Conservation (phyloP, 2,888 invertebrate genomes). For the Trachelus stipa region DNA sequence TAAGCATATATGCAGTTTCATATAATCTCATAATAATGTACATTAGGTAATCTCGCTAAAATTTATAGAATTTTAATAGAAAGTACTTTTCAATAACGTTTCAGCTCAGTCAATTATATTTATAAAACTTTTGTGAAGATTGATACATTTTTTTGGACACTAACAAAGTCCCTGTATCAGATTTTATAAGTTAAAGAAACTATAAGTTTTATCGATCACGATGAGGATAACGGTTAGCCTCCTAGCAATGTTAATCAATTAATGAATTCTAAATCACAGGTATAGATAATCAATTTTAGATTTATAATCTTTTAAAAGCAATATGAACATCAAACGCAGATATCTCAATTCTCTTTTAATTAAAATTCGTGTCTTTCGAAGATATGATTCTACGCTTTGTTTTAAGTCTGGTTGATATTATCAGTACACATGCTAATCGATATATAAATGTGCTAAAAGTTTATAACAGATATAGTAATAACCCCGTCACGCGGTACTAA, state of each 20-base stretch:
- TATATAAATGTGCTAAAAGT: not conserved
- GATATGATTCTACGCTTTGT: not conserved
- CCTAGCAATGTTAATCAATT: too few species aligned
- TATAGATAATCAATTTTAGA: too few species aligned
- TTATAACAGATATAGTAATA: not conserved
- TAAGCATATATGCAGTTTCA: not conserved
- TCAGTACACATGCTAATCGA: not conserved
- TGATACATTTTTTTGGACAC: too few species aligned
- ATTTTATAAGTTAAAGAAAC: not conserved
- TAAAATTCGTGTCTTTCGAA: not conserved
- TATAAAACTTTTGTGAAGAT: too few species aligned
- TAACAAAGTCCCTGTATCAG: not conserved
- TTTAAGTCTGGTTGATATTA: not conserved
- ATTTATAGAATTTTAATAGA: not conserved
- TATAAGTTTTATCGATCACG: not conserved
- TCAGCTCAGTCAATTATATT: too few species aligned
- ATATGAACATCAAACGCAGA: not conserved
- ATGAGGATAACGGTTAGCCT: too few species aligned
- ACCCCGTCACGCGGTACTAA: not conserved
- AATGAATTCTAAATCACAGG: too few species aligned
- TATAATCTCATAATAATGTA: not conserved
- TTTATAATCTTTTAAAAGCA: not conserved
- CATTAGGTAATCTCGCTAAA: not conserved
- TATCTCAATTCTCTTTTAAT: not conserved
- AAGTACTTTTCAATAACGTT: not conserved